Base-by-base conservation (phyloP, 2,888 invertebrate species). In the Magallana nippona region DNA sequence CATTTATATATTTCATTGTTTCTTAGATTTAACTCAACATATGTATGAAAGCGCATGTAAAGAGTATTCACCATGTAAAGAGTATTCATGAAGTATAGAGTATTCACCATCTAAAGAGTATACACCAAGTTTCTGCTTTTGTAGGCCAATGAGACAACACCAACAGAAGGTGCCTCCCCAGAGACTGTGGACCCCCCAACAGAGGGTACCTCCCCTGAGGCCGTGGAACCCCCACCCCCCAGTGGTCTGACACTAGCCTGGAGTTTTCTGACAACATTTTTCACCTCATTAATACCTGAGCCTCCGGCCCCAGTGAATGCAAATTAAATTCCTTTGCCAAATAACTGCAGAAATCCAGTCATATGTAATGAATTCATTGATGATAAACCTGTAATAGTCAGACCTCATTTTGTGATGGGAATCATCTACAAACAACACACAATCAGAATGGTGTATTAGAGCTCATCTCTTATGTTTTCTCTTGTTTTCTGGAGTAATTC, bases 231-330 rank as follows among this genome's bases (percentile, higher is more conserved):
- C 8, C 89, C 93, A 86, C 95, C 95, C 91, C 96, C 96, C 79
- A 95, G 96, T 86, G 94, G 96, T 86, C 94, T 97, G 87, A 96
- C 96, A 78, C 95, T 97, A 27, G 96, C 97, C 32, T 97, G 97
- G 96, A 97, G 97, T 92, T 97, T 98, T 94, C 96, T 99, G 89
- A 96, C 97, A 0, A 97, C 98, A 1, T 98, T 99, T 95, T 98
- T 99, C 94, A 96, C 98, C 13, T 99, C 98, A 0, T 95, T 99
- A 83, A 96, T 99, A 94, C 99, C 99, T 0, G 98, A 98, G 92
- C 96, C 97, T 89, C 98, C 97, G 10, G 93, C 92, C 11, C 94
- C 94, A 13, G 91, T 94, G 77, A 94, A 94, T 87, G 90, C 88
- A 32, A 93, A 93, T 88, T 93, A 84, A 89, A 27, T 1, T n/a